Evolutionary conservation across 1,140 invertebrate genomes (phyloP).

Genomic region (Latrodectus geometricus): DNA sequence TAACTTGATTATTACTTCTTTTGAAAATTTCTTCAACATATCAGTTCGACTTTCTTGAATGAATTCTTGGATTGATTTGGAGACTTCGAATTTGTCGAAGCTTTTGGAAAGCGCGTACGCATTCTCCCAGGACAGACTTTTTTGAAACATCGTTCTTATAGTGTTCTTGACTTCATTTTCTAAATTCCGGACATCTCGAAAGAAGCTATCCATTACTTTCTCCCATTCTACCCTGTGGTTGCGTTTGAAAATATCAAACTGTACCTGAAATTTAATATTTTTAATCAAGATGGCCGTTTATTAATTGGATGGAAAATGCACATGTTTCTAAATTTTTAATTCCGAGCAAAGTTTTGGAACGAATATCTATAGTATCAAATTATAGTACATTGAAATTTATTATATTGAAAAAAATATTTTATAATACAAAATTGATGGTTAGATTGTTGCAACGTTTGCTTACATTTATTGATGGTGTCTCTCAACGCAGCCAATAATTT

Average conservation of each 20-base stretch:
- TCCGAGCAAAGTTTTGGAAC: no score
- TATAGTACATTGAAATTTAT: no score
- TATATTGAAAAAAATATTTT: no score
- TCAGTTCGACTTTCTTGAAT: slow-evolving; percentile 23
- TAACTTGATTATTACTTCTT: slow-evolving; percentile 9
- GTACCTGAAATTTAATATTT: neutral
- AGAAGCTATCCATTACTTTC: neutral
- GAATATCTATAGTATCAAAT: no score
- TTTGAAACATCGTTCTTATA: slow-evolving; percentile 13
- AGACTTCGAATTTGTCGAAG: slow-evolving; percentile 17
- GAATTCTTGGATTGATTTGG: slow-evolving; percentile 15
- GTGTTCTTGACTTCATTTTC: slow-evolving; percentile 30
- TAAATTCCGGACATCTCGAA: slow-evolving; percentile 35
- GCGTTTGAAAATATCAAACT: slow-evolving; percentile 12
- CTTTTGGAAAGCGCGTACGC: slow-evolving; percentile 30
- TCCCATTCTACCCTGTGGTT: slow-evolving; percentile 16
- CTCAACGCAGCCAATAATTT: no score
- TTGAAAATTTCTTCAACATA: slow-evolving; percentile 41
- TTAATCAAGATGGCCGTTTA: no score
- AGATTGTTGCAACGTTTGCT: no score
- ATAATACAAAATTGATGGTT: no score
- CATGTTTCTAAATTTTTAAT: no score
- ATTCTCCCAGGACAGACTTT: slow-evolving; percentile 29
- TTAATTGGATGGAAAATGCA: no score
- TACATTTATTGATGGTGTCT: no score